A percentile compares a stretch with the other conserved stretches of the same genome.
phyloP scores from a whole-genome alignment of 1,140 invertebrate species.

The Drosophila eugracilis region DNA sequence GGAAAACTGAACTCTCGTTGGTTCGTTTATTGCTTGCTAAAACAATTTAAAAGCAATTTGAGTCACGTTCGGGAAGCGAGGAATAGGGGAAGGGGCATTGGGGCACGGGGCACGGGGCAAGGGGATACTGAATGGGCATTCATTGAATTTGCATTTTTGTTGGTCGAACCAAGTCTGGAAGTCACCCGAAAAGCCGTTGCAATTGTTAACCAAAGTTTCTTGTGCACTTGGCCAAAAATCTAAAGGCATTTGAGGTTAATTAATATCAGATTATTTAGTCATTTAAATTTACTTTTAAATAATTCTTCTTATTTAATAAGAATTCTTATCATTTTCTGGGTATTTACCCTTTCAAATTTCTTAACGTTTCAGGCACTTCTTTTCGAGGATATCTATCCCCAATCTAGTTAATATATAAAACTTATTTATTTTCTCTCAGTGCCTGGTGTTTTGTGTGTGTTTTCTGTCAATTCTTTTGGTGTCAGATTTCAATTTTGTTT shows the following conservation, averaged over 20 bases:
- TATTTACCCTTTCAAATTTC: too few species aligned
- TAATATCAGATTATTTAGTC: background rate
- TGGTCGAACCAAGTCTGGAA: slow-evolving; percentile 46
- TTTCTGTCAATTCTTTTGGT: slow-evolving; percentile 80
- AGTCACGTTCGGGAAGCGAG: slow-evolving; percentile 51
- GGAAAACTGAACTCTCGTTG: slow-evolving; percentile 44
- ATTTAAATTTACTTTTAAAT: background rate
- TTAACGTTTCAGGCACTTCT: too few species aligned
- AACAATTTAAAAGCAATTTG: slow-evolving; percentile 83
- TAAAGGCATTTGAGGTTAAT: background rate
- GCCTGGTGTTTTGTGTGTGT: slow-evolving; percentile 28
- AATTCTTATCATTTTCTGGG: too few species aligned
- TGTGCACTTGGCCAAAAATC: slow-evolving; percentile 2
- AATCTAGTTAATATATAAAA: background rate
- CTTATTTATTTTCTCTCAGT: background rate
- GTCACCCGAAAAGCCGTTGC: slow-evolving; percentile 41
- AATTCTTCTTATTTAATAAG: too few species aligned
- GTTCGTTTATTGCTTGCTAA: slow-evolving; percentile 59
- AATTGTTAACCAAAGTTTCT: slow-evolving; percentile 36
- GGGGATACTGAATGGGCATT: slow-evolving; percentile 50
- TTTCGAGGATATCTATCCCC: too few species aligned
- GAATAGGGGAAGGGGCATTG: too few species aligned
- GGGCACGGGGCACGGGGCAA: background rate
- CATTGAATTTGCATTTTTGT: slow-evolving; percentile 72
- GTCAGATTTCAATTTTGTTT: slow-evolving; percentile 83